phyloP scores from a whole-genome alignment of 2,888 invertebrate genomes.

The Diachrysia chrysitis region DNA sequence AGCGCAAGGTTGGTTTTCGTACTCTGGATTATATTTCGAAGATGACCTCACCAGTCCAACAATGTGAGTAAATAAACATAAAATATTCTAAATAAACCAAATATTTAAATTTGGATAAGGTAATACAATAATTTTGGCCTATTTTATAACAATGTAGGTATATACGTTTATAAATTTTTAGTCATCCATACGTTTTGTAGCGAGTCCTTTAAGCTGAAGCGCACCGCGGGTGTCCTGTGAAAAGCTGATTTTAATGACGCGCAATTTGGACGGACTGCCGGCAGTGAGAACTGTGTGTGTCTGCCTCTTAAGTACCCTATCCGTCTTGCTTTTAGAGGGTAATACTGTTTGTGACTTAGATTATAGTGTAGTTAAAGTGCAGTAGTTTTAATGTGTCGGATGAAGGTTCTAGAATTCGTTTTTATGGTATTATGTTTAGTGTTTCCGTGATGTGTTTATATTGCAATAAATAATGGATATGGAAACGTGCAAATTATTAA shows the following conservation, averaged over 20 bases:
- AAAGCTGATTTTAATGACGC: conserved; percentile 61
- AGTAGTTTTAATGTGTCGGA: not conserved
- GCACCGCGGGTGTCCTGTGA: conserved; percentile 19
- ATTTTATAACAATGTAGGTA: no score
- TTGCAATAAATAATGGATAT: not conserved
- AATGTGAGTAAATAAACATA: no score
- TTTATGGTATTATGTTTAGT: not conserved
- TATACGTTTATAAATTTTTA: no score
- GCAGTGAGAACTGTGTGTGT: conserved; percentile 11
- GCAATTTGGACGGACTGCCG: conserved; percentile 41
- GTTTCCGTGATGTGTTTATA: not conserved
- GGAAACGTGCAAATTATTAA: no score
- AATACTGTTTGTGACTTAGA: conserved; percentile 17
- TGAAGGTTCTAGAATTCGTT: not conserved
- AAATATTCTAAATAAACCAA: no score
- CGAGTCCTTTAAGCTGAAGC: no score
- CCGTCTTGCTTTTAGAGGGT: conserved; percentile 36
- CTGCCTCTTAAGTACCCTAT: conserved; percentile 22
- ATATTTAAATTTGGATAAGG: no score
- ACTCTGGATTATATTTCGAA: no score
- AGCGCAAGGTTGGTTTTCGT: no score
- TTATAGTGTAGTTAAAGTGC: conserved; percentile 1
- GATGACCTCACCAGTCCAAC: no score
- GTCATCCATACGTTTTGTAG: no score
- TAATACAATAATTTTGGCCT: no score